Conservation (phyloP, 2,888 invertebrate species). For the Fabriciana adippe region DNA sequence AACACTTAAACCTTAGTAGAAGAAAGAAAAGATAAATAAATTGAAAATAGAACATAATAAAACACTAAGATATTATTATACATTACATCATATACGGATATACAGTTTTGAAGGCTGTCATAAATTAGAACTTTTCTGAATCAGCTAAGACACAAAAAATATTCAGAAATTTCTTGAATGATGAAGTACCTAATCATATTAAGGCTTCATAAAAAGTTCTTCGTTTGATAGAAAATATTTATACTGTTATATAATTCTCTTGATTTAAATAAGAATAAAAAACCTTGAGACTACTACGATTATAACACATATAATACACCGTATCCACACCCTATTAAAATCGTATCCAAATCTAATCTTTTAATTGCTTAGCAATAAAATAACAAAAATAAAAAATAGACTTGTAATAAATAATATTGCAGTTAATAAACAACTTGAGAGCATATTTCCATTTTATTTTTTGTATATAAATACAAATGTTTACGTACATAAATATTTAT, state of each 20-base stretch:
- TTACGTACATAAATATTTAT: slow-evolving; percentile 9
- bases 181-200: too few species aligned
- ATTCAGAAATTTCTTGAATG: too few species aligned
- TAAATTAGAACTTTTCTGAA: too few species aligned
- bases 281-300: slow-evolving; percentile 18
- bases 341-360: slow-evolving; percentile 20
- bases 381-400: slow-evolving; percentile 18
- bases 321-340: slow-evolving; percentile 17
- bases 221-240: too few species aligned
- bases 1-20: too few species aligned
- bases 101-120: too few species aligned
- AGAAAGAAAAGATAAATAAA: too few species aligned
- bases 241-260: neutral
- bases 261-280: slow-evolving; percentile 4
- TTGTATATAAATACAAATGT: slow-evolving; percentile 3
- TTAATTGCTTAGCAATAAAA: slow-evolving; percentile 19
- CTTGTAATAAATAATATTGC: slow-evolving; percentile 18
- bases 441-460: slow-evolving; percentile 7
- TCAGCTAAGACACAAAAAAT: too few species aligned
- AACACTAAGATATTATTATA: too few species aligned
- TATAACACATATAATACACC: slow-evolving; percentile 12
- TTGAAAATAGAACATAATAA: too few species aligned
- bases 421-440: slow-evolving; percentile 10
- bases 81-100: too few species aligned
- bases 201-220: too few species aligned